Evolutionary conservation across 2,797 vertebrate species (phyloP).

Genomic region (Thamnophis elegans): DNA sequence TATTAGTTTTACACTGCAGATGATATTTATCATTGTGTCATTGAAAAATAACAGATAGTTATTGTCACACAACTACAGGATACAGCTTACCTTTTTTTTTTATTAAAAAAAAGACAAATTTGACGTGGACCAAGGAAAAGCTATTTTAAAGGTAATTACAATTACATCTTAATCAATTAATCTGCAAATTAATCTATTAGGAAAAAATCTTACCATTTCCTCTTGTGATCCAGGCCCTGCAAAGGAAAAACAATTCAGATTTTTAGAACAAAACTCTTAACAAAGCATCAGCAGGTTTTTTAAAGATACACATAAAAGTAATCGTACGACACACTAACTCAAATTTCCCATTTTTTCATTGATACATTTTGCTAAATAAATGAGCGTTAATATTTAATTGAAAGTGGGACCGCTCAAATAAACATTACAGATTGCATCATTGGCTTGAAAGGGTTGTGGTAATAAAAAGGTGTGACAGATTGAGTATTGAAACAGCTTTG

Average conservation of each 20-base stretch:
- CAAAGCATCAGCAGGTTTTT: neutral
- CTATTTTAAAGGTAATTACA: neutral
- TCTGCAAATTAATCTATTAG: conserved; percentile 9
- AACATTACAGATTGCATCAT: neutral
- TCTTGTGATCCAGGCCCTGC: conserved; percentile 54
- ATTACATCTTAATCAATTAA: neutral
- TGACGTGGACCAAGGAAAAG: neutral
- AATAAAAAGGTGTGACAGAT: neutral
- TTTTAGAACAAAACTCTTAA: conserved; percentile 42
- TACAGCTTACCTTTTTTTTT: neutral
- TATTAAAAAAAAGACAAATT: neutral
- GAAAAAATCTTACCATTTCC: conserved; percentile 68
- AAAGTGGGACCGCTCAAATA: neutral
- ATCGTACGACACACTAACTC: neutral
- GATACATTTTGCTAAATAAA: neutral
- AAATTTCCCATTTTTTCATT: neutral
- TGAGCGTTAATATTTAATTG: neutral
- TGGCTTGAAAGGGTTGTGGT: neutral
- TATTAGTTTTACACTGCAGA: neutral
- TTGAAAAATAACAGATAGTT: neutral
- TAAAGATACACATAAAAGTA: neutral
- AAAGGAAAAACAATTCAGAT: conserved; percentile 46
- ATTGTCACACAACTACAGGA: neutral
- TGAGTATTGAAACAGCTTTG: neutral
- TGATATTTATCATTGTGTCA: neutral